Evolutionary conservation across 2,888 invertebrate species (phyloP).

Genomic region (Tenthredo amoena): DNA sequence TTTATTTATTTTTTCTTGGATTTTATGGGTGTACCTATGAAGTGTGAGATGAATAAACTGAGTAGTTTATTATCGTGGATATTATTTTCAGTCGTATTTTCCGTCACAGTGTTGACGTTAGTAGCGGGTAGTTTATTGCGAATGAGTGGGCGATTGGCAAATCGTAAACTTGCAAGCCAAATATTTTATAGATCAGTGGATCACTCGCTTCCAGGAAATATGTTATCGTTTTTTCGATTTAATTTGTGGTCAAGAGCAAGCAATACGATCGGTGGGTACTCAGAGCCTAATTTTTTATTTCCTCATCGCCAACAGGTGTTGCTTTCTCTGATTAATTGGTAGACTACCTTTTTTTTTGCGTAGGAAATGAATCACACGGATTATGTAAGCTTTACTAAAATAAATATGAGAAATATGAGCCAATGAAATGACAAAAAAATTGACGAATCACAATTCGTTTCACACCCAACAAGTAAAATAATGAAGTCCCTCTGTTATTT

Average conservation of each 20-base stretch:
- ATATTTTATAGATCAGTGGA: slow-evolving; percentile 38
- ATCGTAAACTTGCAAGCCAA: slow-evolving; percentile 14
- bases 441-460: not conserved
- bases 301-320: not conserved
- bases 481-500: not conserved
- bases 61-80: not conserved
- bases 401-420: not conserved
- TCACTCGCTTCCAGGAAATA: slow-evolving; percentile 6
- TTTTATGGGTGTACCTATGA: not conserved
- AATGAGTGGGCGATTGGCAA: slow-evolving; percentile 38
- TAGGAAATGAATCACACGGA: not conserved
- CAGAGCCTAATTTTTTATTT: not conserved
- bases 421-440: not conserved
- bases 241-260: slow-evolving; percentile 30
- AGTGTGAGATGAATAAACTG: slow-evolving; percentile 13
- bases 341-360: not conserved
- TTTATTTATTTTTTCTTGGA: not conserved
- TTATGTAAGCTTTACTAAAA: slow-evolving; percentile 23
- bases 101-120: not conserved
- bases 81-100: slow-evolving; percentile 8
- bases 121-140: slow-evolving; percentile 4
- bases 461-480: not conserved
- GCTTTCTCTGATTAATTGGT: not conserved
- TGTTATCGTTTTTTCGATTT: not conserved
- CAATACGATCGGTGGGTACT: not conserved